Evolutionary conservation across 2,888 invertebrate species (phyloP).

Genomic region (Spodoptera exigua): DNA sequence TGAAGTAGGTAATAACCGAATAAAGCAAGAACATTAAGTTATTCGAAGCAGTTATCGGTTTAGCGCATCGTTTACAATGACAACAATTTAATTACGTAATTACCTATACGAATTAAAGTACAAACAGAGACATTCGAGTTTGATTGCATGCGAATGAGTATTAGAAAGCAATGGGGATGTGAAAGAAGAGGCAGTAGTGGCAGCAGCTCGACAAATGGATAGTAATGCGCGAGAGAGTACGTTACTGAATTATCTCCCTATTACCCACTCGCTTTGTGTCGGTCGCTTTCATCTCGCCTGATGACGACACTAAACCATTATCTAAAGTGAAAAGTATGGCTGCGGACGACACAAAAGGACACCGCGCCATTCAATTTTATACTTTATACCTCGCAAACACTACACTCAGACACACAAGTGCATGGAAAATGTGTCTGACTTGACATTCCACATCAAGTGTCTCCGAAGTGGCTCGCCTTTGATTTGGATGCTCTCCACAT

Average conservation of each 20-base stretch:
- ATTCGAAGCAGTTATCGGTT: too few species aligned
- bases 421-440: constrained; percentile 24
- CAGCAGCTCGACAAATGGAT: constrained; percentile 73
- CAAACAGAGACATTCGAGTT: too few species aligned
- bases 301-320: constrained; percentile 69
- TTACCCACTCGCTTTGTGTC: constrained; percentile 86
- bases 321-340: constrained; percentile 70
- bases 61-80: too few species aligned
- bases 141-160: too few species aligned
- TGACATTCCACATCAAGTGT: constrained; percentile 11
- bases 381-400: constrained; percentile 44
- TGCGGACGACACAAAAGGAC: constrained; percentile 47
- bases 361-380: constrained; percentile 56
- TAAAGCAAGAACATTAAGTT: too few species aligned
- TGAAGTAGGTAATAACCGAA: too few species aligned
- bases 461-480: constrained; percentile 48
- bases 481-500: constrained; percentile 29
- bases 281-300: constrained; percentile 76
- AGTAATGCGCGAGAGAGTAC: constrained; percentile 78
- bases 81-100: too few species aligned
- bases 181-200: too few species aligned
- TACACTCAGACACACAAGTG: constrained; percentile 23
- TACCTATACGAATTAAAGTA: too few species aligned
- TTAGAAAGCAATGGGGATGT: too few species aligned
- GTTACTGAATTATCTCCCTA: constrained; percentile 84